A percentile compares a stretch with the other conserved stretches of the same genome.
Conservation (phyloP, 2,113 vertebrate species). For the Thamnophis sirtalis region DNA sequence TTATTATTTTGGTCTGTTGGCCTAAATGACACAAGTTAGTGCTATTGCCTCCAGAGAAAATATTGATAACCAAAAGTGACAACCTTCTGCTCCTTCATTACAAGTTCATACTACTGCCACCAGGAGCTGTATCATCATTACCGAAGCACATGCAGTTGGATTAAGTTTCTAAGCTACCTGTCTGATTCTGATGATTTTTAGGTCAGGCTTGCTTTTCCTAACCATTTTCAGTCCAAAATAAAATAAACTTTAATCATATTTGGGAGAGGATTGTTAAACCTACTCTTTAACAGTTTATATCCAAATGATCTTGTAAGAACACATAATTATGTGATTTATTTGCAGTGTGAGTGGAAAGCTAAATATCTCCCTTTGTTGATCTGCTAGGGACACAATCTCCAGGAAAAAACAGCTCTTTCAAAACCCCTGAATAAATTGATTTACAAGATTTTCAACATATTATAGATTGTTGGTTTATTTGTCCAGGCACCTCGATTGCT, state of each 20-base stretch:
- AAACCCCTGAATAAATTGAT: constrained; percentile 27
- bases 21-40: background rate
- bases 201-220: constrained; percentile 49
- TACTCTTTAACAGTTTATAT: constrained; percentile 65
- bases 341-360: constrained; percentile 57
- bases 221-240: constrained; percentile 60
- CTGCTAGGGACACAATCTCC: constrained; percentile 56
- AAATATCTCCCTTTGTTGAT: constrained; percentile 61
- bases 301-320: constrained; percentile 68
- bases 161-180: constrained; percentile 60
- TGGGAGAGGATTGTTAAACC: constrained; percentile 72
- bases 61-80: constrained; percentile 50
- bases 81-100: constrained; percentile 29
- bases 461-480: background rate
- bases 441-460: constrained; percentile 48
- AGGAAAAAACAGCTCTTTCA: constrained; percentile 52
- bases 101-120: constrained; percentile 28
- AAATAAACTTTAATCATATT: constrained; percentile 56
- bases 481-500: background rate
- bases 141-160: constrained; percentile 39
- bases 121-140: constrained; percentile 45
- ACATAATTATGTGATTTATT: constrained; percentile 65
- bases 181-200: constrained; percentile 58
- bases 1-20: background rate
- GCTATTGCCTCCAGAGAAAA: constrained; percentile 27